Conservation (phyloP, 2,797 vertebrate species). For the Poeciliopsis turneri region DNA sequence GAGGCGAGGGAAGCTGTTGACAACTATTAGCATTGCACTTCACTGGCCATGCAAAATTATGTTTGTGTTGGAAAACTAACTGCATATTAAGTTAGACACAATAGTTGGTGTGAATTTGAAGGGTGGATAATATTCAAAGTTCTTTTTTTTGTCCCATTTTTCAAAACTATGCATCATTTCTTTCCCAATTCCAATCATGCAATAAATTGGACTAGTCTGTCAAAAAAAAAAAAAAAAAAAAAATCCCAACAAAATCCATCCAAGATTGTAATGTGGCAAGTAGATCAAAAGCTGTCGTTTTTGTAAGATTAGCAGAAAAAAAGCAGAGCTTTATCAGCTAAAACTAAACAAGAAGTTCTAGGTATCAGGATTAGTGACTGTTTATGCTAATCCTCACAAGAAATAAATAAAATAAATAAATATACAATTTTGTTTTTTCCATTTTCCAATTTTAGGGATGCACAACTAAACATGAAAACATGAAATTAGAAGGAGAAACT, state of each 20-base stretch:
- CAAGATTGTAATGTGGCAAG: neutral
- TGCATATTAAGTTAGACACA: neutral
- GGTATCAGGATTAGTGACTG: neutral
- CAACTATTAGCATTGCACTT: neutral
- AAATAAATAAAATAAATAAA: neutral
- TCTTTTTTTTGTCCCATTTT: neutral
- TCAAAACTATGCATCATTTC: neutral
- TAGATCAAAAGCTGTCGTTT: neutral
- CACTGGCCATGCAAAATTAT: neutral
- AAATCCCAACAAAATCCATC: neutral
- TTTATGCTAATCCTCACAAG: neutral
- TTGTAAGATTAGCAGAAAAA: neutral
- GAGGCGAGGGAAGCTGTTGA: neutral
- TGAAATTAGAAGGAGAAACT: constrained; percentile 38
- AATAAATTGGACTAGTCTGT: neutral
- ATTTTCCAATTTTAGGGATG: neutral
- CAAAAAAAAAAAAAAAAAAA: neutral
- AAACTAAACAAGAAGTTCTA: neutral
- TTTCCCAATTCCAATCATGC: neutral
- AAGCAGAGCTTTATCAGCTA: neutral
- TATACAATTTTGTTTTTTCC: neutral
- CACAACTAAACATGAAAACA: neutral
- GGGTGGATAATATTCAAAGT: neutral
- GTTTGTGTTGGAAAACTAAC: neutral
- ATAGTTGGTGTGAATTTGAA: neutral